phyloP scores from a whole-genome alignment of 2,888 invertebrate genomes.

The Chironomus tentans region DNA sequence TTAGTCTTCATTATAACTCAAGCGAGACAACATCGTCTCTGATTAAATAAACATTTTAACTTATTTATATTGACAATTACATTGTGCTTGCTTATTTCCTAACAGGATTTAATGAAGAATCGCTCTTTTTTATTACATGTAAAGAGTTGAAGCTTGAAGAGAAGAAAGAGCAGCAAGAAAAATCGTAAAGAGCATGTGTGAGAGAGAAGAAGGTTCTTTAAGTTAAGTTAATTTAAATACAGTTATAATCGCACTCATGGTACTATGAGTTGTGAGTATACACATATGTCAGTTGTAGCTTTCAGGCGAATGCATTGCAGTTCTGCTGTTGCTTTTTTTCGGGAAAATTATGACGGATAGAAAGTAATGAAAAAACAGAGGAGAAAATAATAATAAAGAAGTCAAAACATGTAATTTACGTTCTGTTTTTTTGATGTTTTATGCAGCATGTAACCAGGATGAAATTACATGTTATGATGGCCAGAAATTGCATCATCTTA shows the following conservation, averaged over 20 bases:
- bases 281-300: not conserved
- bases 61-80: no score
- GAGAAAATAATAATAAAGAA: not conserved
- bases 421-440: not conserved
- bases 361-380: not conserved
- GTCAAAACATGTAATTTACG: not conserved
- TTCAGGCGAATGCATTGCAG: not conserved
- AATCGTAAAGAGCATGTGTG: not conserved
- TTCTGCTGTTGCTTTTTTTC: not conserved
- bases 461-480: no score
- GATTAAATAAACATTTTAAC: no score
- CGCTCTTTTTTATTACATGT: not conserved
- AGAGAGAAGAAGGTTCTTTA: conserved; percentile 11
- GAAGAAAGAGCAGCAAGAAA: not conserved
- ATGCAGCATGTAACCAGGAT: no score
- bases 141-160: not conserved
- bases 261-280: not conserved
- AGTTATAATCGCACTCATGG: conserved; percentile 19
- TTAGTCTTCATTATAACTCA: no score
- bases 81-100: no score
- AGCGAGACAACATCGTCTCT: no score
- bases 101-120: conserved; percentile 22
- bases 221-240: conserved; percentile 25
- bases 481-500: no score
- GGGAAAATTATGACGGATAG: no score